Percentiles rank a stretch among this genome's conserved stretches.
These are phyloP conservation scores for Bombyx huttoni DNA, from an alignment of 2,888 invertebrate genomes.

Conservation along the genomic window DNA sequence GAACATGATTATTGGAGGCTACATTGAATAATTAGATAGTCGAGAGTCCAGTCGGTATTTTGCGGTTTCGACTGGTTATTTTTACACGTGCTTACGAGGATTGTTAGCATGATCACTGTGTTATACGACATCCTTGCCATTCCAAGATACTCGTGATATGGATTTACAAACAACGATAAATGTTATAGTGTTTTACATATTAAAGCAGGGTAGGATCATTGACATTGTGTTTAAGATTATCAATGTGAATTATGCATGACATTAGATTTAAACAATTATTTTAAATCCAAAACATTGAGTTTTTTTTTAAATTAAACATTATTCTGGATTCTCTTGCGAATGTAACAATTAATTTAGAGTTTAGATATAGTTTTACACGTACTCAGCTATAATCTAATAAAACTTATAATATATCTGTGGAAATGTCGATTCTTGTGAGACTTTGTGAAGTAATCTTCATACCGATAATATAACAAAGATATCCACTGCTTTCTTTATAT, in stretches of 20 bases:
- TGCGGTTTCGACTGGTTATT: slow-evolving; percentile 3
- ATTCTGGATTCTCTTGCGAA: too few species aligned
- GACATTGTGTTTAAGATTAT: background rate
- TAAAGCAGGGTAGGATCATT: background rate
- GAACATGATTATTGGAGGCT: too few species aligned
- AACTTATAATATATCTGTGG: too few species aligned
- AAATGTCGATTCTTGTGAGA: too few species aligned
- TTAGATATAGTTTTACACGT: too few species aligned
- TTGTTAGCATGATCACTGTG: slow-evolving; percentile 3
- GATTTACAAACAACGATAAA: background rate
- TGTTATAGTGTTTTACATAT: background rate
- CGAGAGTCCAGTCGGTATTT: background rate
- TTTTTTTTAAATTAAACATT: too few species aligned
- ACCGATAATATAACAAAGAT: too few species aligned
- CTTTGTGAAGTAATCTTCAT: too few species aligned
- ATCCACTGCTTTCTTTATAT: too few species aligned
- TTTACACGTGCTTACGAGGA: slow-evolving; percentile 3
- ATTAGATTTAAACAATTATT: background rate
- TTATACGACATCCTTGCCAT: slow-evolving; percentile 1
- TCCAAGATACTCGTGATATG: slow-evolving; percentile 1
- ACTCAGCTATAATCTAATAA: too few species aligned
- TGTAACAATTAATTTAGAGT: too few species aligned
- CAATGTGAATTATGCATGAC: background rate
- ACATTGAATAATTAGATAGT: background rate
- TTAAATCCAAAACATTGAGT: too few species aligned